A percentile compares a stretch with the other conserved stretches of the same genome.
Conservation (phyloP, 2,797 vertebrate species). For the Amblyraja radiata region DNA sequence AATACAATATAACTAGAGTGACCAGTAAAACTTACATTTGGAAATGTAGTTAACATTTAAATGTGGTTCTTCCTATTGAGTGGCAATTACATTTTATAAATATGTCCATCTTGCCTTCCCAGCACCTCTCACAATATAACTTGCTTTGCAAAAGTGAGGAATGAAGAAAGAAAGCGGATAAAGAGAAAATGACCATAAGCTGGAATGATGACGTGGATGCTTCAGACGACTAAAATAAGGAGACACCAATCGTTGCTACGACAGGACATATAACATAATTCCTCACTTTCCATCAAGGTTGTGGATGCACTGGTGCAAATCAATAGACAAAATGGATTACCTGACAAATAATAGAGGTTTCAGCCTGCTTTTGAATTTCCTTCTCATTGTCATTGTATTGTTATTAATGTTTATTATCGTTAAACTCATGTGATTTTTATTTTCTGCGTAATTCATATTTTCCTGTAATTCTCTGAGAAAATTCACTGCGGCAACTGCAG, state of each 20-base stretch:
- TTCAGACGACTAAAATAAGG: background rate
- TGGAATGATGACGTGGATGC: background rate
- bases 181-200: background rate
- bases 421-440: conserved; percentile 58
- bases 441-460: background rate
- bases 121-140: background rate
- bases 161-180: background rate
- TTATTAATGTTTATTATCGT: conserved; percentile 64
- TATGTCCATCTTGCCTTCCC: background rate
- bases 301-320: background rate
- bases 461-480: background rate
- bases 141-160: background rate
- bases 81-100: background rate
- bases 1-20: background rate
- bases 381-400: conserved; percentile 64
- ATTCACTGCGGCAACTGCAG: background rate
- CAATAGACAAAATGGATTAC: conserved; percentile 54
- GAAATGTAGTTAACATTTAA: background rate
- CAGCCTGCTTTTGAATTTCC: conserved; percentile 66
- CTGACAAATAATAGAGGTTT: conserved; percentile 61
- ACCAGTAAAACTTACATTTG: background rate
- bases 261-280: background rate
- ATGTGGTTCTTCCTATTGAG: background rate
- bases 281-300: background rate
- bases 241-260: background rate